phyloP scores from a whole-genome alignment of 2,888 invertebrate species.

The Argyra leucocephala region DNA sequence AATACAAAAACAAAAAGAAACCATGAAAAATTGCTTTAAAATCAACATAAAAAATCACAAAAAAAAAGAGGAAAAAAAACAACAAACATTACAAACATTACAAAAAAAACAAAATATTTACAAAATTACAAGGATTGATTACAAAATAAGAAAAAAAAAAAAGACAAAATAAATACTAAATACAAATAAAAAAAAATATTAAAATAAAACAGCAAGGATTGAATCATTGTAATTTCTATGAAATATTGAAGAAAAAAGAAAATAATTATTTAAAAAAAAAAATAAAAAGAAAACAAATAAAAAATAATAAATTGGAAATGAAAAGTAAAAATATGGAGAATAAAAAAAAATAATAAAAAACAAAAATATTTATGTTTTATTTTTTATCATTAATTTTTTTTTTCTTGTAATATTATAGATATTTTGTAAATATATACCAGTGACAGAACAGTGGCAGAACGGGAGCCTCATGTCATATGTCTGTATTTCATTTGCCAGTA shows the following conservation, averaged over 20 bases:
- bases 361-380: too few species aligned
- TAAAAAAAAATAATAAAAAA: neutral
- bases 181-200: conserved; percentile 19
- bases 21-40: conserved; percentile 40
- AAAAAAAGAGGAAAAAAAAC: neutral
- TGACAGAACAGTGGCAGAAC: too few species aligned
- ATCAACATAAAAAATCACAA: conserved; percentile 12
- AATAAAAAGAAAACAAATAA: neutral
- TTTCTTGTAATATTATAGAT: too few species aligned
- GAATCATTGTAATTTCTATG: conserved; percentile 34
- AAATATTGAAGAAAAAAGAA: conserved; percentile 29
- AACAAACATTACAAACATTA: too few species aligned
- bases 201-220: conserved; percentile 19
- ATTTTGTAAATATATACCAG: too few species aligned
- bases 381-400: too few species aligned
- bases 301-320: conserved; percentile 4
- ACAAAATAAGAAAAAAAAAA: neutral
- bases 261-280: conserved; percentile 2
- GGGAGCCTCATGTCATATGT: too few species aligned
- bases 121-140: too few species aligned
- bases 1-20: conserved; percentile 32
- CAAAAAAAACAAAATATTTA: too few species aligned
- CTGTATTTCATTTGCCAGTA: too few species aligned
- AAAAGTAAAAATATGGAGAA: neutral
- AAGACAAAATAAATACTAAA: conserved; percentile 19